phyloP scores from a whole-genome alignment of 2,113 vertebrate genomes.

The Crotalus tigris region DNA sequence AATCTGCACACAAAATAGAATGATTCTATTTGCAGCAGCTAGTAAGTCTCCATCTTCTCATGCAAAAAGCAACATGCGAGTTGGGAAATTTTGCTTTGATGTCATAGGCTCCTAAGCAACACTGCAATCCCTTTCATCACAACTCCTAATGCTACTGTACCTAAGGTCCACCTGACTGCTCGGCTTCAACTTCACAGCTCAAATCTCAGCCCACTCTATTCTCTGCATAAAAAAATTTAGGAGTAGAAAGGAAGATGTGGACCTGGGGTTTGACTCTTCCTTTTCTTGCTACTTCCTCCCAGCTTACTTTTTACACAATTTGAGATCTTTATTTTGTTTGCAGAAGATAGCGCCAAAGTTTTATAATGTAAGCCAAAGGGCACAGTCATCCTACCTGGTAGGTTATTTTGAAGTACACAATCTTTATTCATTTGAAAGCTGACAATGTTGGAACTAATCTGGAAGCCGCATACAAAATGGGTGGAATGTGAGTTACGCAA shows the following conservation, averaged over 20 bases:
- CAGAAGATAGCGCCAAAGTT: neutral
- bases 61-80: neutral
- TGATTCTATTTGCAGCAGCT: neutral
- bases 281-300: neutral
- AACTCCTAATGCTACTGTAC: neutral
- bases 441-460: neutral
- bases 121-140: neutral
- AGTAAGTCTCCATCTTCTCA: slow-evolving; percentile 13
- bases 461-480: neutral
- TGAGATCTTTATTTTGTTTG: neutral
- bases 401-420: neutral
- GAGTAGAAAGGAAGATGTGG: neutral
- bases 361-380: neutral
- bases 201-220: neutral
- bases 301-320: neutral
- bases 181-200: neutral
- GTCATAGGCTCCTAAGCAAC: neutral
- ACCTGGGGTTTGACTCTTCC: neutral
- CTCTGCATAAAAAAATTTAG: neutral
- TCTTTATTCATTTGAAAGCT: neutral
- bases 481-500: neutral
- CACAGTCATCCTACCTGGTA: neutral
- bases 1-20: slow-evolving; percentile 48
- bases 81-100: neutral
- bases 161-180: neutral